Evolutionary conservation across 1,140 invertebrate genomes (phyloP), one percentile per base, ranked within the genome.

Genomic region (Hormaphis cornu): DNA sequence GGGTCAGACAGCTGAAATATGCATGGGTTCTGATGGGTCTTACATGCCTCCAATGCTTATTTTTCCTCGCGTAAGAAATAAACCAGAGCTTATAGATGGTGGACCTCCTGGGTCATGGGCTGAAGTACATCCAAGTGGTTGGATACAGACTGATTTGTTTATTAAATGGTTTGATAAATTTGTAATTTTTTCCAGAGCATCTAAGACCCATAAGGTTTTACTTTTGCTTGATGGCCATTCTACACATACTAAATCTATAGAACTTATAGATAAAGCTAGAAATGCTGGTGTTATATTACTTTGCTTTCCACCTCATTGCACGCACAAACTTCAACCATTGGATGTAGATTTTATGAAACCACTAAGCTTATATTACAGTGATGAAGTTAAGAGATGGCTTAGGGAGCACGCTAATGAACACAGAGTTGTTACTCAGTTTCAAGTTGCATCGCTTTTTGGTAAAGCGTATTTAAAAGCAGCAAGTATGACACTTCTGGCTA

Each of bases 291-390:
- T 70, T 6, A 61, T 50, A 20, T 24, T 70, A 9, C 18, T 61
- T 30, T 58, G 42, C 22, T 20, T 66, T 6, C 76, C 77, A 9
- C 75, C 77, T 42, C 77, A 79, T 44, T 73, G 72, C 59, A 76
- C 74, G 4, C 75, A 78, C 52, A 73, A 75, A 56, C 53, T 81
- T 8, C 79, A 81, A 69, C 78, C 79, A 16, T 72, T 80, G 3
- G 79, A 80, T 72, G 75, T 78, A 14, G 72, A 72, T 42, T 76
- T 80, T 71, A 79, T 80, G 73, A 73, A 72, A 48, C 75, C 78
- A 26, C 69, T 76, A 18, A 76, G 73, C 22, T 73, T 73, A 24
- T 74, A 74, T 70, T 77, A 73, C 63, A 70, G 72, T 54, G 50
- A 72, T 70, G 72, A 66, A 44, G 53, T 71, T 24, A 72, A 75